Conservation (phyloP, 2,797 vertebrate species). For the Cichlasoma orientale region DNA sequence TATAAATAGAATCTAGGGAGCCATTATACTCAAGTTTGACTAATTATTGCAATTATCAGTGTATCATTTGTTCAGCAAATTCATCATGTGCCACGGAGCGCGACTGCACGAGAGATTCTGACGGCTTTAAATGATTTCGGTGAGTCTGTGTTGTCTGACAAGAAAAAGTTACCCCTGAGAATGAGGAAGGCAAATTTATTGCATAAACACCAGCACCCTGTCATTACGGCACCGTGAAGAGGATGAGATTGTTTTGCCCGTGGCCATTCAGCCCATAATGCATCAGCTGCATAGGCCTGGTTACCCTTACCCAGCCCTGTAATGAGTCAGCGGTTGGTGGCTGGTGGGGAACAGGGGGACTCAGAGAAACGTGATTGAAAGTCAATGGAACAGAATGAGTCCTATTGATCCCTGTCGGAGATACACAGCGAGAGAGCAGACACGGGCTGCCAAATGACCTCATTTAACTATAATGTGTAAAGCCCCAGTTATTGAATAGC, state of each 20-base stretch:
- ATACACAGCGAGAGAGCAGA: slow-evolving; percentile 45
- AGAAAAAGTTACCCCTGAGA: slow-evolving; percentile 22
- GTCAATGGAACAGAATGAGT: slow-evolving; percentile 70
- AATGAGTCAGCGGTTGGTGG: slow-evolving; percentile 54
- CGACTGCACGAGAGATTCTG: neutral
- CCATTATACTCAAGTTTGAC: neutral
- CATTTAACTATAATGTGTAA: slow-evolving; percentile 66
- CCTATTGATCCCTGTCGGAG: slow-evolving; percentile 64
- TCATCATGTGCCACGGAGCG: neutral
- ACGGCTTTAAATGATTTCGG: slow-evolving; percentile 1
- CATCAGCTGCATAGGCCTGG: slow-evolving; percentile 42
- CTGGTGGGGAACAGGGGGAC: slow-evolving; percentile 48
- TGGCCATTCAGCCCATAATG: slow-evolving; percentile 35
- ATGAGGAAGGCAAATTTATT: slow-evolving; percentile 19
- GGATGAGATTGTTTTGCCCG: slow-evolving; percentile 30
- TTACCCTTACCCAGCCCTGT: slow-evolving; percentile 52
- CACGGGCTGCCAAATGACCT: slow-evolving; percentile 63
- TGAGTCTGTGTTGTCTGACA: slow-evolving; percentile 37
- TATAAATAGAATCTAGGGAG: neutral
- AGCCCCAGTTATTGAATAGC: slow-evolving; percentile 57
- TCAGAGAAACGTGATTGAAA: slow-evolving; percentile 68
- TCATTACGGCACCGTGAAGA: slow-evolving; percentile 27
- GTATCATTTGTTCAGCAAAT: slow-evolving; percentile 3
- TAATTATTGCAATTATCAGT: neutral
- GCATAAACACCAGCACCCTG: slow-evolving; percentile 34